phyloP scores from a whole-genome alignment of 2,797 vertebrate genomes.

The Epinephelus awoara region DNA sequence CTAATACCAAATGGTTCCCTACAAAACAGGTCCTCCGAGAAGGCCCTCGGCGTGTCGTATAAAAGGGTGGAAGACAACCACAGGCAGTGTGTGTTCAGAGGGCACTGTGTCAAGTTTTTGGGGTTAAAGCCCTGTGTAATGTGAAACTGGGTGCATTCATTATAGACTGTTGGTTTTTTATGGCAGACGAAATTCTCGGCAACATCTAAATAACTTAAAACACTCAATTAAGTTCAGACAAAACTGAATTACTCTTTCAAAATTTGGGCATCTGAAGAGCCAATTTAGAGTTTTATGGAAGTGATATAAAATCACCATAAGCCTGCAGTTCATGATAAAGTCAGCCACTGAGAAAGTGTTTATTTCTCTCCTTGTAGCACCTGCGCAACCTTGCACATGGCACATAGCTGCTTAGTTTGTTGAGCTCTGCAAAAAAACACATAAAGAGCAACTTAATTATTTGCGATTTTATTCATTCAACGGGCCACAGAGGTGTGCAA shows the following conservation, averaged over 20 bases:
- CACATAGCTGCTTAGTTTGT: conserved; percentile 54
- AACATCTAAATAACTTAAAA: conserved; percentile 41
- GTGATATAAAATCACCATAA: conserved; percentile 26
- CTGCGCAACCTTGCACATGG: conserved; percentile 36
- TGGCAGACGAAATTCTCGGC: conserved; percentile 24
- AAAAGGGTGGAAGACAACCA: conserved; percentile 64
- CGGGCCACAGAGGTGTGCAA: conserved; percentile 73
- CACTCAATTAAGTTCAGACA: conserved; percentile 22
- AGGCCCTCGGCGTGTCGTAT: conserved; percentile 69
- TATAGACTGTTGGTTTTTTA: conserved; percentile 1
- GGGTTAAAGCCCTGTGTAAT: conserved; percentile 54
- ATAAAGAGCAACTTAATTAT: conserved; percentile 82
- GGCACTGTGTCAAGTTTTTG: conserved; percentile 60
- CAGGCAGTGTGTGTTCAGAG: conserved; percentile 59
- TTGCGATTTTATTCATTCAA: conserved; percentile 80
- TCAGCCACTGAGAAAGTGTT: conserved; percentile 17
- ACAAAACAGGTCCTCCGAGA: conserved; percentile 79
- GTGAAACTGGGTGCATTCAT: conserved; percentile 30
- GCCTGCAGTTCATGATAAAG: conserved; percentile 30
- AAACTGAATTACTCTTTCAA: conserved; percentile 11
- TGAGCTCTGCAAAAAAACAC: conserved; percentile 56
- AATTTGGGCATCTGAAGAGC: conserved; percentile 24
- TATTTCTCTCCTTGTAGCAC: conserved; percentile 33
- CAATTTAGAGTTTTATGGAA: conserved; percentile 37
- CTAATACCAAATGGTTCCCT: conserved; percentile 79